Evolutionary conservation across 1,140 invertebrate genomes (phyloP).

Genomic region (Lepidurus couesii): DNA sequence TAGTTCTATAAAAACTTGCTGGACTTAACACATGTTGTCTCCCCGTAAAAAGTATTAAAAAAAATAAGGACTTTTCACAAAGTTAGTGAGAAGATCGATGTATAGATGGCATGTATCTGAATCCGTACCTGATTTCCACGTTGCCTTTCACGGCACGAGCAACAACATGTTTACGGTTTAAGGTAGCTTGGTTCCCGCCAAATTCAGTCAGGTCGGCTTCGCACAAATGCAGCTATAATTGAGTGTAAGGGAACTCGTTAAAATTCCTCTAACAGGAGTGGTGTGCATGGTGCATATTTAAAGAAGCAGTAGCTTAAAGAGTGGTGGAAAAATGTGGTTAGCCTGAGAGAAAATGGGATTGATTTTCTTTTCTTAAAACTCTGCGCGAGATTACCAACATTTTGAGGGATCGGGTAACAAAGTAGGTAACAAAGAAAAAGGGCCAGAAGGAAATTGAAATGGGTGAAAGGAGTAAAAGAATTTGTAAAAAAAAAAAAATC

Average conservation of each 20-base stretch:
- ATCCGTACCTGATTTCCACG: conserved; percentile 14
- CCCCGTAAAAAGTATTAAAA: background rate
- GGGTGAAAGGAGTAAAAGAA: background rate
- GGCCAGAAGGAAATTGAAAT: no score
- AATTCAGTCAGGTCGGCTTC: conserved; percentile 64
- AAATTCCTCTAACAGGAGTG: background rate
- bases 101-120: background rate
- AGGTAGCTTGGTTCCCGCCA: conserved; percentile 49
- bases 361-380: background rate
- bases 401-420: background rate
- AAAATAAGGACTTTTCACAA: background rate
- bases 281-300: background rate
- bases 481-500: background rate
- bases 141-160: conserved; percentile 43
- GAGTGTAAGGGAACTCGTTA: conserved; percentile 27
- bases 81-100: background rate
- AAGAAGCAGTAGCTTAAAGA: background rate
- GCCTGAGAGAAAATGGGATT: background rate
- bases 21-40: background rate
- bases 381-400: background rate
- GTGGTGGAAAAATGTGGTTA: background rate
- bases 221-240: conserved; percentile 61
- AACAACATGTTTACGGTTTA: conserved; percentile 60
- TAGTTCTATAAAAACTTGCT: background rate
- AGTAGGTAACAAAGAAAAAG: background rate